These are phyloP conservation scores for Tauraco erythrolophus DNA, from an alignment of 2,113 vertebrate genomes.

Conservation along the genomic window DNA sequence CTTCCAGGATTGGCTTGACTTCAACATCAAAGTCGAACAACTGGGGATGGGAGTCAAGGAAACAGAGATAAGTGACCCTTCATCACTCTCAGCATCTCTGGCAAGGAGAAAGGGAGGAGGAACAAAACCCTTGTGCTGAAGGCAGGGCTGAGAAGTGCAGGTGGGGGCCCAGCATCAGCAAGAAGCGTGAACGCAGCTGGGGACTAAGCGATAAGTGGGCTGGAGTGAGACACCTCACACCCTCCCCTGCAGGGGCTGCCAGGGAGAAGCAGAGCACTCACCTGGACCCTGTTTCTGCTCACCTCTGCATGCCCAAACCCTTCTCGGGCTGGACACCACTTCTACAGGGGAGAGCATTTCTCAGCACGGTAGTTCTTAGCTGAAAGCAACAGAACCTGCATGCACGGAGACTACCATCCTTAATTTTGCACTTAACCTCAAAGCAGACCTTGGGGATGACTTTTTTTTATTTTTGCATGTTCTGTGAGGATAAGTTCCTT, in stretches of 20 bases:
- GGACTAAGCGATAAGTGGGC: background rate
- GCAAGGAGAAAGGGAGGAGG: background rate
- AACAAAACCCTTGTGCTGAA: background rate
- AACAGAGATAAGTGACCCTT: background rate
- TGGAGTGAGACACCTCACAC: background rate
- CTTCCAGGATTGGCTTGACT: slow-evolving; percentile 89
- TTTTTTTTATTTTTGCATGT: background rate
- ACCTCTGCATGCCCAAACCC: background rate
- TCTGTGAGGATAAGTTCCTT: background rate
- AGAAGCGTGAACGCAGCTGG: background rate
- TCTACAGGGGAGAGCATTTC: background rate
- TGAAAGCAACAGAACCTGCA: background rate
- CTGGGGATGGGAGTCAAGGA: slow-evolving; percentile 71
- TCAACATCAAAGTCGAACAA: slow-evolving; percentile 95
- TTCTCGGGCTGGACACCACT: background rate
- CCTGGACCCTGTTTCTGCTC: background rate
- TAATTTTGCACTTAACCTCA: background rate
- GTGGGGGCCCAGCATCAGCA: background rate
- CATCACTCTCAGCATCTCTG: background rate
- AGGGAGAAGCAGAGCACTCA: background rate
- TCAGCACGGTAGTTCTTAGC: background rate
- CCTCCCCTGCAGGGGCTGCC: background rate
- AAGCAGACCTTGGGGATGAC: background rate
- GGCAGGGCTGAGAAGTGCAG: background rate
- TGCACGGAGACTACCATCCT: background rate